phyloP scores from a whole-genome alignment of 2,888 invertebrate species.

The Amiota minor region DNA sequence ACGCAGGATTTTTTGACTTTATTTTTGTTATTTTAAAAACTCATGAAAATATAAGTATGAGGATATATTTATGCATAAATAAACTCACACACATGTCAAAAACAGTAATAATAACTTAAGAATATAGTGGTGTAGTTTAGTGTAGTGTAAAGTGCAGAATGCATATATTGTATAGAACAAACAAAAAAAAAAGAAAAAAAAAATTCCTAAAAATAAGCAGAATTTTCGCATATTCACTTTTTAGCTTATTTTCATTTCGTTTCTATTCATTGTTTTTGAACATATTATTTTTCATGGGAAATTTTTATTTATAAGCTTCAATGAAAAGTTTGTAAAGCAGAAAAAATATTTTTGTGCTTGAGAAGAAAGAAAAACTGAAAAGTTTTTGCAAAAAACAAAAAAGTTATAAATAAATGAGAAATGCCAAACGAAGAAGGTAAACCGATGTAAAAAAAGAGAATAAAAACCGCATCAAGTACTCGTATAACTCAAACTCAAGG shows the following conservation, averaged over 20 bases:
- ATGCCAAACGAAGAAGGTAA: not conserved
- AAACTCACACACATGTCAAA: not conserved
- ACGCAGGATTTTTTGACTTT: too few relatives aligned
- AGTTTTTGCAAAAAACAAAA: conserved; percentile 11
- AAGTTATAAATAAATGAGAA: conserved; percentile 24
- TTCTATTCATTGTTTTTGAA: not conserved
- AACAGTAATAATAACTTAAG: not conserved
- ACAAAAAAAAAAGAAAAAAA: too few relatives aligned
- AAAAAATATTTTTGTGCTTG: not conserved
- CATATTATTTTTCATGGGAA: not conserved
- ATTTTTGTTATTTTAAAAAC: too few relatives aligned
- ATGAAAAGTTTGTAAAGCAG: conserved; percentile 8
- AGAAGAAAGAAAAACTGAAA: not conserved
- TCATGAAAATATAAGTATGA: too few relatives aligned
- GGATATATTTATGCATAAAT: too few relatives aligned
- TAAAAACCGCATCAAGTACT: conserved; percentile 6
- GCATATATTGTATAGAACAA: not conserved
- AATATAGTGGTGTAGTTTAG: too few relatives aligned
- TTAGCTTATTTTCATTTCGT: not conserved
- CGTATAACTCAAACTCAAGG: too few relatives aligned
- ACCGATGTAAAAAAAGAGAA: not conserved
- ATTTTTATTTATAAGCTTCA: not conserved
- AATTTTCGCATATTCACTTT: too few relatives aligned
- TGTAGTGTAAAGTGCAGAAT: not conserved
- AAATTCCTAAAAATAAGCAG: conserved; percentile 15